A percentile compares a stretch with the other conserved stretches of the same genome.
phyloP scores from a whole-genome alignment of 2,113 vertebrate species.

The Clarias batrachus region DNA sequence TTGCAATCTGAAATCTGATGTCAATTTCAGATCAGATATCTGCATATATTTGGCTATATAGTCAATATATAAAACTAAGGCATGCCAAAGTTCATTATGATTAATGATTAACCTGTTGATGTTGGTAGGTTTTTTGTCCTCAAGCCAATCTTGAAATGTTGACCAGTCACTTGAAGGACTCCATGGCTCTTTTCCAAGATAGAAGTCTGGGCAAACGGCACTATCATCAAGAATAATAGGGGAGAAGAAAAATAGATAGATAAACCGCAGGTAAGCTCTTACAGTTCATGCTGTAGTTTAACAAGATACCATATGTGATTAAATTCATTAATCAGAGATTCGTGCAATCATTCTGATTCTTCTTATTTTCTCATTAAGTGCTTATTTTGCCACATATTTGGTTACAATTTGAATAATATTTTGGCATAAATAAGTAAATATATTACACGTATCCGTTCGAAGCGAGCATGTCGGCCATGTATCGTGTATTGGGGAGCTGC shows the following conservation, averaged over 20 bases:
- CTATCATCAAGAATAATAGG: constrained; percentile 53
- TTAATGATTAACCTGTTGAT: constrained; percentile 72
- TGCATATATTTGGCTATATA: neutral
- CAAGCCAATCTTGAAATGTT: constrained; percentile 81
- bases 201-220: constrained; percentile 86
- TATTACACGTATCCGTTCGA: constrained; percentile 84
- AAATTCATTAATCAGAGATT: neutral
- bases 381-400: neutral
- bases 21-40: no score
- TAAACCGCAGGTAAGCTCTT: neutral
- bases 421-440: constrained; percentile 3
- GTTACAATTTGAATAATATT: neutral
- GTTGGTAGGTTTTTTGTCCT: constrained; percentile 75
- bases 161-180: constrained; percentile 74
- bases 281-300: neutral
- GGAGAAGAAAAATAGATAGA: neutral
- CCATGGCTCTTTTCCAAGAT: constrained; percentile 84
- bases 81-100: neutral
- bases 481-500: constrained; percentile 87
- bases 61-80: neutral
- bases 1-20: no score
- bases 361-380: neutral
- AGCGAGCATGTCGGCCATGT: constrained; percentile 86
- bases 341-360: neutral
- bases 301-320: neutral